Evolutionary conservation across 2,888 invertebrate species (phyloP), one percentile per base, ranked within the genome.

Genomic region (Pollenia labialis): DNA sequence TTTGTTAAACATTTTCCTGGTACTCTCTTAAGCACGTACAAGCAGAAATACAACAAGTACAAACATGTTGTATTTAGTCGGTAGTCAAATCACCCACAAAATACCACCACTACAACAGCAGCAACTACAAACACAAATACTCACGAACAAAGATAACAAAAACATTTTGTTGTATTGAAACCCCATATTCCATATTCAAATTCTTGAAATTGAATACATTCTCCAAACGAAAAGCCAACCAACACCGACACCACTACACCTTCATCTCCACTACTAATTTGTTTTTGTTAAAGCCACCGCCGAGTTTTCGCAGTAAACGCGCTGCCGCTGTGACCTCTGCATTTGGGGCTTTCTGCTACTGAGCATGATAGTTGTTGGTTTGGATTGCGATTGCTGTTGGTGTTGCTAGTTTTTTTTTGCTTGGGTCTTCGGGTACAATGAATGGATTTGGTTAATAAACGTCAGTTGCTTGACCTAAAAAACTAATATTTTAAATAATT

Each of bases 51-150:
- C 16, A 64, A 44, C 18, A 44, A n/a, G 18, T 52, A 52, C 16
- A 75, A 18, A 14, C 52, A 68, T 56, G 46, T 14, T 42, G 74
- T 69, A 23, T 79, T 64, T 60, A 56, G 68, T 58, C 58, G 32
- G 79, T 72, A 72, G 72, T 76, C 60, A 66, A 85, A 66, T 84
- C 86, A 87, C 86, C 86, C 86, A 81, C 86, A 81, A 87, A 81
- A 62, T 48, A 11, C 52, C 44, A 69, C 48, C 48, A 56, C 46
- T 52, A 66, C 50, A 52, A 68, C 68, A 14, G 40, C 62, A 56
- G 11, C 66, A 64, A 42, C 69, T 12, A 56, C 54, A 66, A 18
- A 2, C 40, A 68, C 52, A 52, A 16, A 83, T 46, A 18, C 18
- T 18, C 32, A 60, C 52, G 56, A 23, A 58, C 42, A 10, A 52